Evolutionary conservation across 2,113 vertebrate genomes (phyloP).

Genomic region (Neoarius graeffei): DNA sequence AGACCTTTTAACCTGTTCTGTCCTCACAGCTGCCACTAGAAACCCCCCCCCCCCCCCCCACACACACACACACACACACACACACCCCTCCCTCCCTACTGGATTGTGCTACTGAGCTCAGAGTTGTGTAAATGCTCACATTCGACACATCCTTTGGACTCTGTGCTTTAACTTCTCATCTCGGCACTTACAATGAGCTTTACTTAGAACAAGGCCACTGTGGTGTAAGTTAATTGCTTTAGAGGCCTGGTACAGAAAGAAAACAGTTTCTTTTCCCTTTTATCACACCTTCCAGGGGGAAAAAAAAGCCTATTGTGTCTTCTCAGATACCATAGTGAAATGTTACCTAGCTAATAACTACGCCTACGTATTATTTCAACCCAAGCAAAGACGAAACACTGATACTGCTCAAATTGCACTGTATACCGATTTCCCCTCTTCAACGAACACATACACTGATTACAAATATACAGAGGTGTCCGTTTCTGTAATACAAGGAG

Average conservation of each 20-base stretch:
- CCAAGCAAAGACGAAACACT: background rate
- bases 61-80: background rate
- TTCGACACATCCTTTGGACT: slow-evolving; percentile 13
- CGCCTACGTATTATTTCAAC: background rate
- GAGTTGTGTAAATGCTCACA: slow-evolving; percentile 1
- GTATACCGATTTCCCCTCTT: slow-evolving; percentile 20
- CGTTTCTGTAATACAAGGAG: slow-evolving; percentile 23
- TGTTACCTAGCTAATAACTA: background rate
- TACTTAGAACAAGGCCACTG: slow-evolving; percentile 13
- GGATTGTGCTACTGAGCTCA: background rate
- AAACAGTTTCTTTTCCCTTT: background rate
- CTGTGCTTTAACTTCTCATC: slow-evolving; percentile 24
- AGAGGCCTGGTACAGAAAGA: background rate
- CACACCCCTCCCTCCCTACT: background rate
- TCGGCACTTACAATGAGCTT: slow-evolving; percentile 15
- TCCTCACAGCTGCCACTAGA: background rate
- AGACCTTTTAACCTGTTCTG: background rate
- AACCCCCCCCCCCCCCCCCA: background rate
- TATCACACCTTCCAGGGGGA: background rate
- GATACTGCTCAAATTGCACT: background rate
- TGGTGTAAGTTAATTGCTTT: slow-evolving; percentile 27
- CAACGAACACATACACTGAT: slow-evolving; percentile 30
- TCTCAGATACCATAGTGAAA: background rate
- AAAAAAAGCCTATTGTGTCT: background rate
- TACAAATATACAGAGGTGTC: slow-evolving; percentile 56